Evolutionary conservation across 2,797 vertebrate genomes (phyloP), one percentile per base, ranked within the genome.

Genomic region (Nannoperca obscura): DNA sequence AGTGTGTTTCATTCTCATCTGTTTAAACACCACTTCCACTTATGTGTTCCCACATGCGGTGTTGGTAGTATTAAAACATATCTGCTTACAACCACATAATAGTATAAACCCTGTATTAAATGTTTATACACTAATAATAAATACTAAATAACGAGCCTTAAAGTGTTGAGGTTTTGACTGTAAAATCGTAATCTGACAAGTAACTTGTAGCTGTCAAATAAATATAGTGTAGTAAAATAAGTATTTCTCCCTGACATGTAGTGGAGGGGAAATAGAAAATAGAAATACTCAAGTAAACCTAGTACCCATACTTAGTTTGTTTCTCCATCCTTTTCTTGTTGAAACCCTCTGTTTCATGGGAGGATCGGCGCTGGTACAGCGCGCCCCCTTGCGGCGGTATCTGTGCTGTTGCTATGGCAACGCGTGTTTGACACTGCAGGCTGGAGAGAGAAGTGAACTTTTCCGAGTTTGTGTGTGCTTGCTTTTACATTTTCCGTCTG

Each of bases 341-440:
- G 15, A 47, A 47, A 19, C 20, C 2, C 15, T 3, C 17, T 19
- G 55, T 36, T 19, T 30, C 7, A 58, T 20, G 36, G 34, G 32
- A 6, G 55, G 13, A 20, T 59, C 34, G 11, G 22, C 19, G 36
- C 2, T 10, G 47, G 5, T 17, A 1, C 17, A 66, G n/a, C 36
- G 3, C 50, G 57, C 52, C 52, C 42, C 49, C 42, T 34, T 1
- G 40, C 24, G 57, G 57, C 32, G 2, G 15, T 5, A 1, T 7
- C 1, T 1, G 34, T 60, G 61, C 7, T 14, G 80, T 74, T 80
- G 65, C 76, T 30, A 44, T 63, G 60, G 54, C 34, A 67, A 67
- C 59, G 0, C 1, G 2, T 66, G 55, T 60, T 65, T 61, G 22
- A 20, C 0, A 19, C 22, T 0, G 17, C 9, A 4, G 46, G 30